Evolutionary conservation across 2,797 vertebrate genomes (phyloP).

Genomic region (Neosilurus mollespiculum): DNA sequence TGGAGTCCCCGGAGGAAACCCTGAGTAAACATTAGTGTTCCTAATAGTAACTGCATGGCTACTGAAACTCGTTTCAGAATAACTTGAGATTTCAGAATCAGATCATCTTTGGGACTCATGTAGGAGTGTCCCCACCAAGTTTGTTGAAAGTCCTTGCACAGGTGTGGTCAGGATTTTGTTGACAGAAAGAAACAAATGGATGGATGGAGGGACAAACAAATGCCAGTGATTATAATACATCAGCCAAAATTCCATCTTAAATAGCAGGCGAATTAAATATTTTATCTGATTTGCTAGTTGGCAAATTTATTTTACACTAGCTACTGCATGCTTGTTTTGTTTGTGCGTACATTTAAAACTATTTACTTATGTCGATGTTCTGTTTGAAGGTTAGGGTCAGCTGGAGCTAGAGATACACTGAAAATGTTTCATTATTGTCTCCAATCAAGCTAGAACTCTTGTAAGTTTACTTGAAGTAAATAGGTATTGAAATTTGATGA

Average conservation of each 20-base stretch:
- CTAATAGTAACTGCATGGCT: too few species aligned
- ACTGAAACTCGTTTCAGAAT: too few species aligned
- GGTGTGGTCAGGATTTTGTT: too few species aligned
- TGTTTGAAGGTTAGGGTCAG: conserved; percentile 12
- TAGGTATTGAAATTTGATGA: conserved; percentile 49
- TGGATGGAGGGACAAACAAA: too few species aligned
- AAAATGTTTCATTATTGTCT: conserved; percentile 56
- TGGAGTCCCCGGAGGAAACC: too few species aligned
- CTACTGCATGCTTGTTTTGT: conserved; percentile 35
- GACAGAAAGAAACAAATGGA: too few species aligned
- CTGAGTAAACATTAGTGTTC: too few species aligned
- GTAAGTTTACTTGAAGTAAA: conserved; percentile 39
- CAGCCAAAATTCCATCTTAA: not conserved
- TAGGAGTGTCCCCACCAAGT: too few species aligned
- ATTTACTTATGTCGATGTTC: conserved; percentile 22
- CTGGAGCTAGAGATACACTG: conserved; percentile 53
- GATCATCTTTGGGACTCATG: too few species aligned
- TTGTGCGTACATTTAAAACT: conserved; percentile 19
- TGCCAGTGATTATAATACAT: too few species aligned
- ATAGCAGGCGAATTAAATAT: conserved; percentile 4
- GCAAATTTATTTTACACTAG: conserved; percentile 21
- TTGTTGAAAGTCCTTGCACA: too few species aligned
- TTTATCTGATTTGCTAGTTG: conserved; percentile 20
- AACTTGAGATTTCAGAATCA: too few species aligned
- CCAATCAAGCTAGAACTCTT: conserved; percentile 51